Evolutionary conservation across 2,113 vertebrate genomes (phyloP).

Genomic region (Mus pahari): DNA sequence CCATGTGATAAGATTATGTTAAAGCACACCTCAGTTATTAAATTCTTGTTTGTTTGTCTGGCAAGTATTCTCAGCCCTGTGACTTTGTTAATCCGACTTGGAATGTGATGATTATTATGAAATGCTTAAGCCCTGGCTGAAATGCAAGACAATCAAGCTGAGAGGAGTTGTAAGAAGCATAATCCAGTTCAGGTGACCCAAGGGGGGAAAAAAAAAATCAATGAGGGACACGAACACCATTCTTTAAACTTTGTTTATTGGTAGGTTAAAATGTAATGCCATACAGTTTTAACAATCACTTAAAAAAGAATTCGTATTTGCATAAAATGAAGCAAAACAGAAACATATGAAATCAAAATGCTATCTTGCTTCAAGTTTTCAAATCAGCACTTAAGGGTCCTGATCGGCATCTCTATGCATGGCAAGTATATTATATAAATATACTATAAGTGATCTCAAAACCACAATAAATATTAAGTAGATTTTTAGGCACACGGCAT

Average conservation of each 20-base stretch:
- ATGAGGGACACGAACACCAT: neutral
- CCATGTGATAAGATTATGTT: neutral
- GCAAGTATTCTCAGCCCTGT: neutral
- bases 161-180: slow-evolving; percentile 15
- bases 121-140: neutral
- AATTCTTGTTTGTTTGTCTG: neutral
- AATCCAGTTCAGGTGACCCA: slow-evolving; percentile 31
- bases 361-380: slow-evolving; percentile 86
- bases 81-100: neutral
- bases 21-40: neutral
- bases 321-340: slow-evolving; percentile 87
- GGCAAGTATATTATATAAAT: slow-evolving; percentile 95
- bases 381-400: slow-evolving; percentile 84
- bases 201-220: slow-evolving; percentile 63
- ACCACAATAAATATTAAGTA: slow-evolving; percentile 94
- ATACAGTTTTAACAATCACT: slow-evolving; percentile 86
- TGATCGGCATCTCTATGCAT: slow-evolving; percentile 95
- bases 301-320: slow-evolving; percentile 83
- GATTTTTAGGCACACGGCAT: slow-evolving; percentile 92
- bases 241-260: slow-evolving; percentile 85
- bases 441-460: slow-evolving; percentile 92
- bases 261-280: slow-evolving; percentile 87
- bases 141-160: neutral
- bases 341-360: slow-evolving; percentile 85
- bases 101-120: neutral